These are phyloP conservation scores for Eupeodes luniger DNA, from an alignment of 2,888 invertebrate genomes.

Conservation along the genomic window DNA sequence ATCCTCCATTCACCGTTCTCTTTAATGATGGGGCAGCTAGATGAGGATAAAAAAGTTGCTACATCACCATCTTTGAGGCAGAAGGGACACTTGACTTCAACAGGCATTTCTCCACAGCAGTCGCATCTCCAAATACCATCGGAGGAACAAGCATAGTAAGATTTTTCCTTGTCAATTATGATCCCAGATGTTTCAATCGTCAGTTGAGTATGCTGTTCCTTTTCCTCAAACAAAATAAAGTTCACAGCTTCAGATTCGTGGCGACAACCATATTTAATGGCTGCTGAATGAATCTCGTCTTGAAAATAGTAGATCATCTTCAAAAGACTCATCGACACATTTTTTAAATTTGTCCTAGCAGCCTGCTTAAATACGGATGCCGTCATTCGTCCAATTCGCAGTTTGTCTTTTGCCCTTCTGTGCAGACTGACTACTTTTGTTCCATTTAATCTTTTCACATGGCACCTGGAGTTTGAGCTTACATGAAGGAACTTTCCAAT, in stretches of 20 bases:
- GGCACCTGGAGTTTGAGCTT: no score
- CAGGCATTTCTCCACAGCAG: conserved; percentile 2
- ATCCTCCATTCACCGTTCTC: conserved; percentile 27
- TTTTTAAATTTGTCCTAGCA: no score
- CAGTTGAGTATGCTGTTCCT: conserved; percentile 1
- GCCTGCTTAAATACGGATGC: no score
- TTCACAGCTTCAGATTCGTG: conserved; percentile 22
- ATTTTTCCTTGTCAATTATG: conserved; percentile 11
- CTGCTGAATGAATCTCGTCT: conserved; percentile 14
- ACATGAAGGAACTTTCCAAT: no score
- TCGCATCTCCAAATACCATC: conserved; percentile 20
- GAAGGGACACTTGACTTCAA: conserved; percentile 22
- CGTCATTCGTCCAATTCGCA: no score
- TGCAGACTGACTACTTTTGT: conserved; percentile 9
- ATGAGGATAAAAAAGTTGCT: conserved; percentile 15
- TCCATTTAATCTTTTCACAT: not conserved
- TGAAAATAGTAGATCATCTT: no score
- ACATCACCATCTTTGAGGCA: conserved; percentile 26
- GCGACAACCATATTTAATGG: conserved; percentile 14
- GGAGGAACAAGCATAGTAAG: conserved; percentile 7
- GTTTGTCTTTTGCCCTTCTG: not conserved
- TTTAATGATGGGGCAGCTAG: conserved; percentile 27
- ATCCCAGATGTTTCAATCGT: not conserved
- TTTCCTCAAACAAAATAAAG: conserved; percentile 12
- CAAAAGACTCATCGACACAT: no score